These are phyloP conservation scores for Heliconius hortense DNA, from an alignment of 2,888 invertebrate species.

Conservation along the genomic window DNA sequence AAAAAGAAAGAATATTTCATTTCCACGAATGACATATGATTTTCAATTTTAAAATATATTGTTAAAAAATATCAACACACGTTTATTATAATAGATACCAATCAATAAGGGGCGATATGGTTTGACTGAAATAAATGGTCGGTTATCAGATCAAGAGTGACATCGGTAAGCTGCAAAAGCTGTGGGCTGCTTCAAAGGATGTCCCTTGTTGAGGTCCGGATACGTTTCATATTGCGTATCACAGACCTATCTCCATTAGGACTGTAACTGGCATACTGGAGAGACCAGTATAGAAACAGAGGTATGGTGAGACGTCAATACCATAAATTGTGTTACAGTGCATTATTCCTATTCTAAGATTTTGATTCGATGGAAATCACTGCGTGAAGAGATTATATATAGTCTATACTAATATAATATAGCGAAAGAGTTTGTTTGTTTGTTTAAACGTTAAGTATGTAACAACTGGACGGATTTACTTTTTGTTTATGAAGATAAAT, in stretches of 20 bases:
- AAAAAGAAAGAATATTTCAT: too few species aligned
- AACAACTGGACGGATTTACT: too few species aligned
- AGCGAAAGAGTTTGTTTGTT: too few species aligned
- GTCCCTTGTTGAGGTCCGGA: background rate
- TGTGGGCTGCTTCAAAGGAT: slow-evolving; percentile 16
- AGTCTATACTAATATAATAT: too few species aligned
- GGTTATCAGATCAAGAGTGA: background rate
- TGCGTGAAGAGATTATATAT: too few species aligned
- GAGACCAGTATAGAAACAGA: background rate
- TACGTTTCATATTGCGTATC: background rate
- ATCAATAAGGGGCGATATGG: background rate
- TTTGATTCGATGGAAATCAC: too few species aligned
- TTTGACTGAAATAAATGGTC: background rate
- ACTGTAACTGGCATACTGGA: background rate
- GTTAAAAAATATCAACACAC: background rate
- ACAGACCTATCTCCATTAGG: background rate
- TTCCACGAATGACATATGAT: too few species aligned
- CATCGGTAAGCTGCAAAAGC: slow-evolving; percentile 18
- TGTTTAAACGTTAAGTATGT: too few species aligned
- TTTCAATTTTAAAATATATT: background rate
- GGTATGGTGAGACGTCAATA: too few species aligned
- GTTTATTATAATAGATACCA: background rate
- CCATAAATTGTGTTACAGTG: too few species aligned
- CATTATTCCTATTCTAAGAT: too few species aligned
- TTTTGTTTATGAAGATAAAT: too few species aligned